A percentile compares a stretch with the other conserved stretches of the same genome.
Evolutionary conservation across 2,113 vertebrate genomes (phyloP).

Genomic region (Morone saxatilis): DNA sequence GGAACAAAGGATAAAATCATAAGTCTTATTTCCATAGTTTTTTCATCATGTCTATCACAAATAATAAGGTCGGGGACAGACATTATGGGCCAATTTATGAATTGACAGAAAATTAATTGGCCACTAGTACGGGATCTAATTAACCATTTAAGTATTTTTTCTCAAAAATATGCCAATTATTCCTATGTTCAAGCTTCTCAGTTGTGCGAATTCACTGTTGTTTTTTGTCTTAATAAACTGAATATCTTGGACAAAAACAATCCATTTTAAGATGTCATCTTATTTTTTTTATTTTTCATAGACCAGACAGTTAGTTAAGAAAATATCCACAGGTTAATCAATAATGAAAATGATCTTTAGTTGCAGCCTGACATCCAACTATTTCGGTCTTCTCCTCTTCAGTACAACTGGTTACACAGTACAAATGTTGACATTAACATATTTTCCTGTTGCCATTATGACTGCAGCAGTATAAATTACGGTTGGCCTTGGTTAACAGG

Average conservation of each 20-base stretch:
- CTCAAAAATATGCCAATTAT: background rate
- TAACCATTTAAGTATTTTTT: no score
- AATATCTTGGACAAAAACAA: no score
- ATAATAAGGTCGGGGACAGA: background rate
- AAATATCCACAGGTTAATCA: no score
- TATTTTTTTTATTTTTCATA: no score
- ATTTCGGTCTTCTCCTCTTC: background rate
- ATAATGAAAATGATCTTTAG: no score
- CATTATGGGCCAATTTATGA: no score
- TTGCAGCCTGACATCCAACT: no score
- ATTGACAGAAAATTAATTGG: no score
- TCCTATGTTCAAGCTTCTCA: background rate
- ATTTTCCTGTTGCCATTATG: background rate
- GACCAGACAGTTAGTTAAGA: no score
- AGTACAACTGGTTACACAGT: background rate
- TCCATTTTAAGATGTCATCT: no score
- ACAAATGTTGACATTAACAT: background rate
- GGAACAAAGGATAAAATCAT: background rate
- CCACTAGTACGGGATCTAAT: no score
- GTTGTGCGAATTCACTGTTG: background rate
- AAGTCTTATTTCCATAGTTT: background rate
- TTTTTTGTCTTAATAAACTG: background rate
- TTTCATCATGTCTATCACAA: background rate
- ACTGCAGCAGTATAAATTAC: background rate
- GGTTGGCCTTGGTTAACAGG: background rate